These are phyloP conservation scores for Himalopsyche phryganea DNA, from an alignment of 1,140 invertebrate species.

Conservation along the genomic window DNA sequence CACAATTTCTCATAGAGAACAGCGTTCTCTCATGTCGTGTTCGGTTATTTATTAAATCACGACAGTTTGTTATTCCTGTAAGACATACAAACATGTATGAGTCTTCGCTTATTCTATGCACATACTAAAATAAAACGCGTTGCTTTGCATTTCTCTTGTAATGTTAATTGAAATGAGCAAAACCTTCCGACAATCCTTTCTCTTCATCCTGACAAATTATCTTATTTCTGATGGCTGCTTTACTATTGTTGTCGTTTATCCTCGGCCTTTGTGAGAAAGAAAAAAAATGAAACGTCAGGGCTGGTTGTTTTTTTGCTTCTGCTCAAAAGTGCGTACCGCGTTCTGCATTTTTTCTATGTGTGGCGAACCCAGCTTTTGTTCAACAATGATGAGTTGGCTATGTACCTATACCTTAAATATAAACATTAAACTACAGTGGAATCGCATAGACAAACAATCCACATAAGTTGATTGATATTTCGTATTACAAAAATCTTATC, in stretches of 20 bases:
- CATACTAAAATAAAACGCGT: neutral
- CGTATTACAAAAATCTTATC: too few species aligned
- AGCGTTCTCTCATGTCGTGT: too few species aligned
- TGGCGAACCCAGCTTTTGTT: constrained; percentile 24
- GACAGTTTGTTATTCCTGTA: too few species aligned
- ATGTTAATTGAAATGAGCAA: too few species aligned
- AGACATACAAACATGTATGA: too few species aligned
- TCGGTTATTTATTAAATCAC: too few species aligned
- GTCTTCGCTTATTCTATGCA: too few species aligned
- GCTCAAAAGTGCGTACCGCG: neutral
- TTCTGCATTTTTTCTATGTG: constrained; percentile 18
- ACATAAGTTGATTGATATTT: too few species aligned
- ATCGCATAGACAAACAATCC: neutral
- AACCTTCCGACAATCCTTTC: constrained; percentile 17
- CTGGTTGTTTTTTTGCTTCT: constrained; percentile 1
- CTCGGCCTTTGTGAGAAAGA: constrained; percentile 15
- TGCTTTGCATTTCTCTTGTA: neutral
- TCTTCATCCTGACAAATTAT: constrained; percentile 27
- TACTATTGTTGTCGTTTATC: constrained; percentile 16
- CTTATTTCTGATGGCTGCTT: constrained; percentile 21
- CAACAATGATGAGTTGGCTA: constrained; percentile 28
- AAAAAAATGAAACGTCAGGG: neutral
- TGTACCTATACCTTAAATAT: constrained; percentile 25
- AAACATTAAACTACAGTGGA: constrained; percentile 30
- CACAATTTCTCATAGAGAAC: too few species aligned